Evolutionary conservation across 2,113 vertebrate genomes (phyloP).

Genomic region (Trinectes maculatus): DNA sequence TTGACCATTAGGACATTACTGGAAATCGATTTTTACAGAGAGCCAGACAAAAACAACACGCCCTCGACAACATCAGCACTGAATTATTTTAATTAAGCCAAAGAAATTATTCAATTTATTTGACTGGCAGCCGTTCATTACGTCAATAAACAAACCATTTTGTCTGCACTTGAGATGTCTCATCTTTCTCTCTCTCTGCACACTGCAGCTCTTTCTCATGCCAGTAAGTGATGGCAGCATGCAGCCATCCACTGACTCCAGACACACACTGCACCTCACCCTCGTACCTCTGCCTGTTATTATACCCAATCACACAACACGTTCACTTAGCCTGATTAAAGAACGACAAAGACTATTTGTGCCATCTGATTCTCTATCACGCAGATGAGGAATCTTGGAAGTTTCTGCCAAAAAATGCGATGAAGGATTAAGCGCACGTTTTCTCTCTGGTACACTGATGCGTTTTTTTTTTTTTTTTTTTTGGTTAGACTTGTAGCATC

Average conservation of each 20-base stretch:
- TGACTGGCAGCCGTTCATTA: conserved; percentile 69
- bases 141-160: conserved; percentile 62
- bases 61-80: conserved; percentile 54
- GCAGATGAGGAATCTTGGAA: neutral
- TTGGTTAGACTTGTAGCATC: conserved; percentile 46
- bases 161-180: conserved; percentile 24
- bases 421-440: conserved; percentile 7
- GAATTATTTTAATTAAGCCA: conserved; percentile 62
- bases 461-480: no score
- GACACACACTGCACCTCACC: conserved; percentile 46
- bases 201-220: conserved; percentile 54
- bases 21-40: conserved; percentile 42
- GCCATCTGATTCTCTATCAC: conserved; percentile 14
- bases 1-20: conserved; percentile 33
- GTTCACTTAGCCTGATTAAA: conserved; percentile 67
- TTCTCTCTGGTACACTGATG: conserved; percentile 21
- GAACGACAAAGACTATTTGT: conserved; percentile 29
- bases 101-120: conserved; percentile 62
- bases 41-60: conserved; percentile 29
- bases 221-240: conserved; percentile 61
- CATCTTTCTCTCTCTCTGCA: conserved; percentile 13
- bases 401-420: conserved; percentile 1
- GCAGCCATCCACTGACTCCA: conserved; percentile 35
- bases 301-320: conserved; percentile 43
- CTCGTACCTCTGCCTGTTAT: conserved; percentile 65